Conservation (phyloP, 2,888 invertebrate genomes). For the Baccha elongata region DNA sequence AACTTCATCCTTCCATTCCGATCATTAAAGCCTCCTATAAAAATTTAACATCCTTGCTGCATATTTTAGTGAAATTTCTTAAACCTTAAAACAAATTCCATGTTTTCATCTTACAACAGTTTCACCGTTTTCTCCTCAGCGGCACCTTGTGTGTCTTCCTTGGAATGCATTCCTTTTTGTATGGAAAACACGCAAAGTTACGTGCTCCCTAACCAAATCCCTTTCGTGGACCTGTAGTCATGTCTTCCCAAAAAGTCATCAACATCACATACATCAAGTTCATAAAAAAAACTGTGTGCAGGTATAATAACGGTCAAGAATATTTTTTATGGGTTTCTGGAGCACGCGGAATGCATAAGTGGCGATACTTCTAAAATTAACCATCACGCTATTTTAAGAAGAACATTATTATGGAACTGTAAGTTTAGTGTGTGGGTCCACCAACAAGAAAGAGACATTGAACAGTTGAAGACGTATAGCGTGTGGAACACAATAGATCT, state of each 20-base stretch:
- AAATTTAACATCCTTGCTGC: background rate
- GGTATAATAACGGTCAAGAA: slow-evolving; percentile 43
- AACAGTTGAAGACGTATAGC: background rate
- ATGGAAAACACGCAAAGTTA: slow-evolving; percentile 50
- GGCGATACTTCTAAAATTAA: slow-evolving; percentile 35
- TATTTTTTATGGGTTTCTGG: slow-evolving; percentile 53
- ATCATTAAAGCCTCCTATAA: background rate
- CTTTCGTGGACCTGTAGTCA: slow-evolving; percentile 49
- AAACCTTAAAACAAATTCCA: background rate
- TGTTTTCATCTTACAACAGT: background rate
- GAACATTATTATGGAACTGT: slow-evolving; percentile 44
- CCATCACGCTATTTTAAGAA: slow-evolving; percentile 61
- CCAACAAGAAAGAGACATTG: slow-evolving; percentile 7
- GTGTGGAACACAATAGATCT: background rate
- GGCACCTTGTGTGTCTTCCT: background rate
- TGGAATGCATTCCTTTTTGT: background rate
- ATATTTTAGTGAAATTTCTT: background rate
- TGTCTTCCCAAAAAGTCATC: slow-evolving; percentile 42
- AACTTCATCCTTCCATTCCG: no score
- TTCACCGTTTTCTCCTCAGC: no score
- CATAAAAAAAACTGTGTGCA: background rate
- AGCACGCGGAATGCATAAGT: slow-evolving; percentile 57
- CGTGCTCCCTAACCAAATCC: slow-evolving; percentile 52
- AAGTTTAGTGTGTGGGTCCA: background rate
- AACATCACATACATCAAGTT: slow-evolving; percentile 53